phyloP scores from a whole-genome alignment of 2,797 vertebrate genomes.

The Heteromormyrus szaboi region DNA sequence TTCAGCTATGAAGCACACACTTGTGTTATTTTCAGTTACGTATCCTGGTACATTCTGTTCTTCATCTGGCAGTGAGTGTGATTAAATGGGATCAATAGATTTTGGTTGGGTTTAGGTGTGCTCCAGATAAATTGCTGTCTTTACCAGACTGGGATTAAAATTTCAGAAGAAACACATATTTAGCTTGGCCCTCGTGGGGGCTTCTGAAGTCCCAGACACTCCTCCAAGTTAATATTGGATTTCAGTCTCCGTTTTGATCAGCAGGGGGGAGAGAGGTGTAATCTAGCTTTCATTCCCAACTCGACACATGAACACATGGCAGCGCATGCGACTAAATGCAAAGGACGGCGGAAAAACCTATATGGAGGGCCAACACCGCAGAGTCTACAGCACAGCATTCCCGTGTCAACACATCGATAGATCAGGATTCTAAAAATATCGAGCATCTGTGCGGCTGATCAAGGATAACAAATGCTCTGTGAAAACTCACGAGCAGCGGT shows the following conservation, averaged over 20 bases:
- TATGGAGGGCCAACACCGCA: slow-evolving; percentile 27
- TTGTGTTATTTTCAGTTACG: slow-evolving; percentile 31
- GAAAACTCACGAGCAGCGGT: neutral
- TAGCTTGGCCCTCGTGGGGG: neutral
- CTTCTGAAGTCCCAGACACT: neutral
- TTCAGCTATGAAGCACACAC: slow-evolving; percentile 43
- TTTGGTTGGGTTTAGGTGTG: neutral
- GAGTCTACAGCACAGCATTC: slow-evolving; percentile 62
- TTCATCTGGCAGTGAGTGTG: slow-evolving; percentile 30
- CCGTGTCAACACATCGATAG: slow-evolving; percentile 43
- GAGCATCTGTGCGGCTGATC: neutral
- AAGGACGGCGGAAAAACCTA: slow-evolving; percentile 60
- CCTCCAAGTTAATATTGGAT: slow-evolving; percentile 21
- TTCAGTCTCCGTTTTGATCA: slow-evolving; percentile 53
- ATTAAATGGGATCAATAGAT: neutral
- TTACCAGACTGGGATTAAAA: slow-evolving; percentile 4
- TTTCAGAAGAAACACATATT: neutral
- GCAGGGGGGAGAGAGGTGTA: slow-evolving; percentile 76
- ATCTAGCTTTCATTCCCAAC: slow-evolving; percentile 82
- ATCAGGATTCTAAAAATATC: neutral
- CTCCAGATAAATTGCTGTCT: slow-evolving; percentile 16
- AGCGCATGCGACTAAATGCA: slow-evolving; percentile 62
- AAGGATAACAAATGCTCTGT: neutral
- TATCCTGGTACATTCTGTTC: slow-evolving; percentile 31
- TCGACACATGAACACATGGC: slow-evolving; percentile 62